Evolutionary conservation across 2,888 invertebrate genomes (phyloP), one percentile per base, ranked within the genome.

Genomic region (Leptopilina myrica): DNA sequence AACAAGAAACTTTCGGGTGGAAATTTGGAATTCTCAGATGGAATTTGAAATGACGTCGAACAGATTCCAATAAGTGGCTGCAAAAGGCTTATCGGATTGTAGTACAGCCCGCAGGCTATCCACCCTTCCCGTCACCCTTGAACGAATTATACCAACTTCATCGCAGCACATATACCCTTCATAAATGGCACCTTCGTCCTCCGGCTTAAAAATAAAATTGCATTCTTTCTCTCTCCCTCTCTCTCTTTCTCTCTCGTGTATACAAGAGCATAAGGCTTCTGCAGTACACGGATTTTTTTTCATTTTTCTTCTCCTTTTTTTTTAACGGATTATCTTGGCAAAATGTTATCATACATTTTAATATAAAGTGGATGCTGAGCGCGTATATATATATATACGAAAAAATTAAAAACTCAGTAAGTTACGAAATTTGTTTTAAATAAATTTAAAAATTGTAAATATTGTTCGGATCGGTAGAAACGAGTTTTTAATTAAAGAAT

Each of bases 61-160:
- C 84, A 83, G 85, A 86, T 88, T 85, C 85, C 87, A 86, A 88
- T 88, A 88, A 86, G 86, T 86, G 86, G 80, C 83, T 82, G 79
- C 86, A 84, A 84, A 83, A 84, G 85, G 87, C 86, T 88, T 87
- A 88, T 88, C 88, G 88, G 86, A 88, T 88, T 87, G 88, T 85
- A 85, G 88, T 85, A 82, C 83, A 76, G 86, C 86, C 86, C 83
- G 81, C 81, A 85, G 43, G 85, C 78, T 85, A 83, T 83, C 84
- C 84, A 84, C 85, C 82, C 86, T 80, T 43, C 43, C 69, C 77
- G 75, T 77, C 80, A 79, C 80, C 75, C 79, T 81, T 75, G 76
- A 62, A 78, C 76, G 78, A 80, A 82, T 82, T 82, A 82, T 80
- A 78, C 80, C 78, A 81, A 81, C 79, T 79, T 78, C 79, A 76